Evolutionary conservation across 2,797 vertebrate genomes (phyloP).

Genomic region (Eremophila alpestris): DNA sequence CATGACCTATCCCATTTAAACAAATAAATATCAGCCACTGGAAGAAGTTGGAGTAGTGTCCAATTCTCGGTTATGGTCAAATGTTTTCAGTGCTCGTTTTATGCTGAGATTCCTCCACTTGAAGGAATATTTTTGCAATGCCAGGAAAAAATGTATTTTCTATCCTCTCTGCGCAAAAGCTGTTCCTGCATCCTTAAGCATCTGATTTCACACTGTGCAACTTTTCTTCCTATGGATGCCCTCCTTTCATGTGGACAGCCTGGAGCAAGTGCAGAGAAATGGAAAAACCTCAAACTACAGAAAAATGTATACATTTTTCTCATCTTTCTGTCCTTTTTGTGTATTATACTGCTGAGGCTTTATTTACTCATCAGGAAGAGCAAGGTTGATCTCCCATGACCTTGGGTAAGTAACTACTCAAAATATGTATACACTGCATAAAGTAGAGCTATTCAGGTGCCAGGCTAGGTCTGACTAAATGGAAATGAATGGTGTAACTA

Average conservation of each 20-base stretch:
- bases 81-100: neutral
- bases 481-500: neutral
- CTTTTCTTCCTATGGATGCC: neutral
- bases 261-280: neutral
- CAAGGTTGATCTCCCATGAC: neutral
- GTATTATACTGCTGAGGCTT: neutral
- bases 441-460: neutral
- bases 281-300: neutral
- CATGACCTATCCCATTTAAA: neutral
- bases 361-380: neutral
- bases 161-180: neutral
- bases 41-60: neutral
- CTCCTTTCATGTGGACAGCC: neutral
- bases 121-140: neutral
- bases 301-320: neutral
- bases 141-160: neutral
- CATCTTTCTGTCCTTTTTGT: neutral
- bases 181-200: neutral
- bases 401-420: neutral
- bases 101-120: neutral
- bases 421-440: neutral
- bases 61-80: neutral
- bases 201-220: slow-evolving; percentile 10
- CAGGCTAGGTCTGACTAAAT: neutral
- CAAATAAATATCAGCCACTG: neutral